Base-by-base conservation (phyloP, 2,797 vertebrate genomes). In the Leptoclinus maculatus region DNA sequence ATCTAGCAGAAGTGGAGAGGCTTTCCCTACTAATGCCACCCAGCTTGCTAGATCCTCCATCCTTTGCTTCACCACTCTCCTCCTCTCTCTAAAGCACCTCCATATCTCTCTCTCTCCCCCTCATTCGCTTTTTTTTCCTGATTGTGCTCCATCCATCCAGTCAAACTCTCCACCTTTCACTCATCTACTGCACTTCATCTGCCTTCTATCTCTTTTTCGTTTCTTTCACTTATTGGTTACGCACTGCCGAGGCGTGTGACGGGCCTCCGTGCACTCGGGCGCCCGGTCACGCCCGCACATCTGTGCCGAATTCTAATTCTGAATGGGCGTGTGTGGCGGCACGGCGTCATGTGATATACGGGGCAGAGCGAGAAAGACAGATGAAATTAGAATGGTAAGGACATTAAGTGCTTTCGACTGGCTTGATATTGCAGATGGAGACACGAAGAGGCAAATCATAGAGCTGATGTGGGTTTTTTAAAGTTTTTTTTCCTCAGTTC, bases 11-110 rank as follows among this genome's bases (percentile, higher is more conserved):
- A 91, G 90, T 89, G 84, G 89, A 89, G 89, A 91, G 91, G 92
- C 90, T 91, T 93, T 92, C 83, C 88, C 88, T 84, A 76, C 92
- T 93, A 93, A 94, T 93, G 86, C 92, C 91, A 91, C 91, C 89
- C 81, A 70, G 83, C 86, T 81, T 23, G 89, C 85, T 70, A 54
- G 87, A 89, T 84, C 86, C 91, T 82, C 80, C 87, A 83, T 83
- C 86, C 86, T 79, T 63, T 81, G 76, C 89, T 82, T 75, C 87
- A 76, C 70, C 82, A 79, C 82, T 69, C 78, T 39, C 16, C 67
- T 49, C 53, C 57, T 74, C 83, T 57, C 62, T 43, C 75, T 51
- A 39, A 71, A 67, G 49, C 57, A 51, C 54, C 51, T 25, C 59
- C 75, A 74, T 39, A 60, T 51, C 76, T 39, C 65, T 51, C 76